phyloP scores from a whole-genome alignment of 2,113 vertebrate genomes.

The Onychostruthus taczanowskii region DNA sequence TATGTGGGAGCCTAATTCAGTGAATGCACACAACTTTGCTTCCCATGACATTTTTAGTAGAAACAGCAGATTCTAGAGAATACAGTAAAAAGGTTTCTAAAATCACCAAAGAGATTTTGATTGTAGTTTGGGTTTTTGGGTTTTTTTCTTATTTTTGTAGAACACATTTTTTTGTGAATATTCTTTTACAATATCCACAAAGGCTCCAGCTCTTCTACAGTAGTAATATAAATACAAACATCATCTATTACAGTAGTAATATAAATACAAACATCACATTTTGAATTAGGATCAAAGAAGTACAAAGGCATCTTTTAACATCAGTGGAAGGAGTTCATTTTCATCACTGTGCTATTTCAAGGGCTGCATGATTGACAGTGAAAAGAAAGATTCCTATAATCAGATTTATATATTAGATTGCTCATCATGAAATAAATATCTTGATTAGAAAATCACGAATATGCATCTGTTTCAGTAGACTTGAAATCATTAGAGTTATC shows the following conservation, averaged over 20 bases:
- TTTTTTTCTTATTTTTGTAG: background rate
- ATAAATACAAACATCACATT: background rate
- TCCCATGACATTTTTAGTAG: background rate
- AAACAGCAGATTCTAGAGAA: background rate
- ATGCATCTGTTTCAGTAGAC: slow-evolving; percentile 31
- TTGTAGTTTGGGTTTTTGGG: accelerated
- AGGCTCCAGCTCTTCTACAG: background rate
- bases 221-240: background rate
- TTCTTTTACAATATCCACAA: background rate
- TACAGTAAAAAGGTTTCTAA: background rate
- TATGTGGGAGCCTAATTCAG: background rate
- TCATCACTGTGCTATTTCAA: background rate
- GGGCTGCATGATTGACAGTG: slow-evolving; percentile 26
- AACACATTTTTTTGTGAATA: background rate
- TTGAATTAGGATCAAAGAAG: background rate
- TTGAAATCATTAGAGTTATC: slow-evolving; percentile 68
- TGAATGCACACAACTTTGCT: background rate
- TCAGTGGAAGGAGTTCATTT: background rate
- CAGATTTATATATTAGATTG: slow-evolving; percentile 26
- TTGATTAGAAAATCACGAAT: slow-evolving; percentile 54
- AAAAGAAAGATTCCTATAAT: slow-evolving; percentile 15
- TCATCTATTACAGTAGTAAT: background rate
- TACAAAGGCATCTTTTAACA: background rate
- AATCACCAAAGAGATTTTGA: background rate
- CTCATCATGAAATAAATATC: slow-evolving; percentile 40